phyloP scores from a whole-genome alignment of 2,113 vertebrate genomes.

The Seriola aureovittata region DNA sequence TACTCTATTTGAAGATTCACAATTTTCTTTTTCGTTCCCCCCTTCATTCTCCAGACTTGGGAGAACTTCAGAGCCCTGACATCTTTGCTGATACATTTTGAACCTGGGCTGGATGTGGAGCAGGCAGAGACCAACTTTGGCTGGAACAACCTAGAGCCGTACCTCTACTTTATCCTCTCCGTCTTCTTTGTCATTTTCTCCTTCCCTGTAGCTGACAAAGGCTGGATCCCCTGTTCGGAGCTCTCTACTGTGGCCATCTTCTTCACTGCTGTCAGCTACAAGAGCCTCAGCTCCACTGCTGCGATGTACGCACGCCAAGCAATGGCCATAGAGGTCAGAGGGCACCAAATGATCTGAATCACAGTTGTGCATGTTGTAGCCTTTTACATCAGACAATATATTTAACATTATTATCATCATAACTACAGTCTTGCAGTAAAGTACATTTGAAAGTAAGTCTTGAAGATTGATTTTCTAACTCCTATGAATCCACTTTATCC shows the following conservation, averaged over 20 bases:
- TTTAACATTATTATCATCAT: not conserved
- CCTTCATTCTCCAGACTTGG: slow-evolving; percentile 81
- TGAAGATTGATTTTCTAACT: not conserved
- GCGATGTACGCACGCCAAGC: slow-evolving; percentile 89
- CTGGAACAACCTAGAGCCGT: slow-evolving; percentile 96
- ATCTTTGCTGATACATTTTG: slow-evolving; percentile 91
- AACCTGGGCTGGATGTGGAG: slow-evolving; percentile 94
- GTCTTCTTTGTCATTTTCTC: slow-evolving; percentile 96
- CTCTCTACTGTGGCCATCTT: slow-evolving; percentile 91
- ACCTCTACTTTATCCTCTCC: slow-evolving; percentile 93
- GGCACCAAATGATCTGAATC: not conserved
- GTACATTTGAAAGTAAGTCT: not conserved
- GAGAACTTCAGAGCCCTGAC: slow-evolving; percentile 94
- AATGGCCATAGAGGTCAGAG: slow-evolving; percentile 88
- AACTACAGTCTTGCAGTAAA: not conserved
- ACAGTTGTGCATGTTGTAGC: not conserved
- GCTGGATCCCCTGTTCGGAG: slow-evolving; percentile 96
- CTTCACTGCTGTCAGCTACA: slow-evolving; percentile 93
- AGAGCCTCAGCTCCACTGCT: slow-evolving; percentile 90
- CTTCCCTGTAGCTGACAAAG: slow-evolving; percentile 93
- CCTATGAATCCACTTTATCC: not conserved
- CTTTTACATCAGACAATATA: not conserved
- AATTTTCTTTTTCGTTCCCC: not conserved
- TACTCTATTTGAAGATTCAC: not conserved
- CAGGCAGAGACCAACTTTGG: slow-evolving; percentile 96